A percentile compares a stretch with the other conserved stretches of the same genome.
phyloP scores from a whole-genome alignment of 1,140 invertebrate genomes.

The Nephila pilipes region DNA sequence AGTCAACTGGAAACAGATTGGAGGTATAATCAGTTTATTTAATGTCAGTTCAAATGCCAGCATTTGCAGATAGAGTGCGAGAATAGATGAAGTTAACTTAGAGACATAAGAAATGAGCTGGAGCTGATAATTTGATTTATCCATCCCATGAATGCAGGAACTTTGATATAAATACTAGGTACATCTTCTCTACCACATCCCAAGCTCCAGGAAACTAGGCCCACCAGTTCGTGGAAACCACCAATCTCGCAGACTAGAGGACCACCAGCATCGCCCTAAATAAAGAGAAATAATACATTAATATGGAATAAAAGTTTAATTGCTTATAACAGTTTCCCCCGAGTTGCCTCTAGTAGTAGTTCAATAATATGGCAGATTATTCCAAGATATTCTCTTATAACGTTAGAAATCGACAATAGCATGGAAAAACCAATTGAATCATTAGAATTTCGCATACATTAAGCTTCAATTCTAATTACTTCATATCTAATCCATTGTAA shows the following conservation, averaged over 20 bases:
- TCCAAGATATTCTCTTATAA: too few relatives aligned
- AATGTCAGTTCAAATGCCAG: not conserved
- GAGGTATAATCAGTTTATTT: too few relatives aligned
- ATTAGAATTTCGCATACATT: too few relatives aligned
- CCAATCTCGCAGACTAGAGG: constrained; percentile 94
- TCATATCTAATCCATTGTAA: too few relatives aligned
- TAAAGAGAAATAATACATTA: constrained; percentile 56
- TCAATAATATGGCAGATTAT: too few relatives aligned
- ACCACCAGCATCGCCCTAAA: constrained; percentile 93
- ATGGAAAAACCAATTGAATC: too few relatives aligned
- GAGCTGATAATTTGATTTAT: constrained; percentile 93
- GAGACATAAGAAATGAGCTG: constrained; percentile 68
- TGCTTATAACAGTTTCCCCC: too few relatives aligned
- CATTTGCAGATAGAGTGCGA: not conserved
- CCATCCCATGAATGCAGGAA: constrained; percentile 95
- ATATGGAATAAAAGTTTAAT: too few relatives aligned
- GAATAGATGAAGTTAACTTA: not conserved
- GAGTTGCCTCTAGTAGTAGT: too few relatives aligned
- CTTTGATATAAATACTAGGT: constrained; percentile 95
- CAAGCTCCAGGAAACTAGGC: constrained; percentile 94
- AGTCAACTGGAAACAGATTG: too few relatives aligned
- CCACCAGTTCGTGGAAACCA: constrained; percentile 93
- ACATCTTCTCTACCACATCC: constrained; percentile 93
- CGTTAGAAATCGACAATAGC: too few relatives aligned
- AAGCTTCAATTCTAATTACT: too few relatives aligned